Percentiles rank a stretch among this genome's conserved stretches.
These are phyloP conservation scores for Ophion slaviceki DNA, from an alignment of 2,888 invertebrate genomes.

Conservation along the genomic window DNA sequence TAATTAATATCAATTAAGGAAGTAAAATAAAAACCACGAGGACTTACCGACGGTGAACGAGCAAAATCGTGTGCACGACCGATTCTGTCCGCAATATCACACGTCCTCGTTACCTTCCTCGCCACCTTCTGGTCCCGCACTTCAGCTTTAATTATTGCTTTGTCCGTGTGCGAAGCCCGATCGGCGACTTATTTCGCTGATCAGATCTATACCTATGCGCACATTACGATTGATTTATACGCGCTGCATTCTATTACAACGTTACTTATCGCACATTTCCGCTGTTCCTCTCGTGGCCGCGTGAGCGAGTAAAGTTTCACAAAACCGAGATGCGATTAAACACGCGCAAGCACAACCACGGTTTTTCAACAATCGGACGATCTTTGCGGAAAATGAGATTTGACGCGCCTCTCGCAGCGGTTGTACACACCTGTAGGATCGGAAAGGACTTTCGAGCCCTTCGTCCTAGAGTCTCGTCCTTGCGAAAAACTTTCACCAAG, in stretches of 20 bases:
- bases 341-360: background rate
- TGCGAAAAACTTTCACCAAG: too few species aligned
- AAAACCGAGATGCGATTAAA: conserved; percentile 11
- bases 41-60: conserved; percentile 31
- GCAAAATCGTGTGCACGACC: background rate
- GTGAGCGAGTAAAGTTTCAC: background rate
- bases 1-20: background rate
- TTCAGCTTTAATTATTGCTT: conserved; percentile 29
- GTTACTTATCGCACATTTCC: background rate
- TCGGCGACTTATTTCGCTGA: conserved; percentile 26
- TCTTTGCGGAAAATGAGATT: background rate
- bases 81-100: conserved; percentile 7
- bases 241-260: background rate
- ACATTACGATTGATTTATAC: conserved; percentile 36
- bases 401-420: background rate
- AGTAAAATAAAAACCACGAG: background rate
- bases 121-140: conserved; percentile 9
- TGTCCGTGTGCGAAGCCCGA: conserved; percentile 9
- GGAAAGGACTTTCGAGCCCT: too few species aligned
- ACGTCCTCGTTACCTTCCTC: conserved; percentile 10
- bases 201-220: background rate
- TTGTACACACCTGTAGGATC: conserved; percentile 30
- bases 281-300: background rate
- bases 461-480: too few species aligned
- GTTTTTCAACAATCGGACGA: background rate